Conservation (phyloP, 2,888 invertebrate genomes). For the Omphaloscelis lunosa region DNA sequence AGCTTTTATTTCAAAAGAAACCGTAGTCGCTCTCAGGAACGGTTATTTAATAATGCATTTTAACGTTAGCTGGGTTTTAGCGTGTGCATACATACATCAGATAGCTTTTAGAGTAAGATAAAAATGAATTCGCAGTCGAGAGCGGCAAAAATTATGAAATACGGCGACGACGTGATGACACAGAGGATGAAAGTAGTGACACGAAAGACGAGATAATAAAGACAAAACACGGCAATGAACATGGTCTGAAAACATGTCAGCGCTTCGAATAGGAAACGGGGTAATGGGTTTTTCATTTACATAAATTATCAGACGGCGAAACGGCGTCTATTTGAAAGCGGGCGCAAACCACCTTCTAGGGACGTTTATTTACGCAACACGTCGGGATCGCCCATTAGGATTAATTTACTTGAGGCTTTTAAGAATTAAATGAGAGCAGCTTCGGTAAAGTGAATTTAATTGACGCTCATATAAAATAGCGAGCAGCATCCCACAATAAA, state of each 20-base stretch:
- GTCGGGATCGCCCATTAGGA: conserved; percentile 79
- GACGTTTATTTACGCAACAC: conserved; percentile 83
- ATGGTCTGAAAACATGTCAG: conserved; percentile 84
- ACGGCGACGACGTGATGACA: conserved; percentile 66
- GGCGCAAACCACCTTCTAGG: conserved; percentile 73
- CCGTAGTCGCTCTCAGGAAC: conserved; percentile 40
- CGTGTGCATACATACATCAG: conserved; percentile 70
- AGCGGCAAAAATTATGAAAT: conserved; percentile 80
- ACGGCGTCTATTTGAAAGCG: conserved; percentile 77
- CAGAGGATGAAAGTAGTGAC: conserved; percentile 77
- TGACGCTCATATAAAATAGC: conserved; percentile 54
- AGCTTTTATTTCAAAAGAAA: conserved; percentile 60
- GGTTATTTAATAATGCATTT: conserved; percentile 66
- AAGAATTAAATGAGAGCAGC: conserved; percentile 70
- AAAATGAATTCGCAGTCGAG: conserved; percentile 74
- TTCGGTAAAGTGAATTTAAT: conserved; percentile 61
- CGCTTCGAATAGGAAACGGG: conserved; percentile 82
- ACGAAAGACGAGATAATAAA: conserved; percentile 83
- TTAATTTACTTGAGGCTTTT: conserved; percentile 82
- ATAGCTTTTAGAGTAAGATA: conserved; percentile 77
- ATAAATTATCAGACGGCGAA: conserved; percentile 86
- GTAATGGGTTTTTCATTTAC: conserved; percentile 89
- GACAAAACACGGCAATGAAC: conserved; percentile 86
- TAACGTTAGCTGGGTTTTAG: conserved; percentile 68
- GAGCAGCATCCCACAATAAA: conserved; percentile 43